Evolutionary conservation across 2,888 invertebrate genomes (phyloP).

Genomic region (Dromius quadrimaculatus): DNA sequence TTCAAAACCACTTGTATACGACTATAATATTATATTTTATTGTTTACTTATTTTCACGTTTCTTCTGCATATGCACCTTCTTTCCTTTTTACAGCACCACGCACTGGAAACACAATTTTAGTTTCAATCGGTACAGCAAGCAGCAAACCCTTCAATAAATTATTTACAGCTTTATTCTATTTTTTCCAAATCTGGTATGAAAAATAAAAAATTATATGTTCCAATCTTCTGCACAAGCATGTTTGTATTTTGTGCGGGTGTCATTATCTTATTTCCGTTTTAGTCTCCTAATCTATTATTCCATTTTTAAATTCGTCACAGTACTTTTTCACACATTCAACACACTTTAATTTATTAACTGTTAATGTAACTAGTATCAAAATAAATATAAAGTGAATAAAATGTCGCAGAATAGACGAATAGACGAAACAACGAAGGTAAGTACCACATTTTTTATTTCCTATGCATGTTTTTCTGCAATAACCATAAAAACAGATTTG

Average conservation of each 20-base stretch:
- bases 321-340: neutral
- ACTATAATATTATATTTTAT: conserved; percentile 53
- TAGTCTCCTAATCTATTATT: neutral
- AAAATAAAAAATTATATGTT: too few species aligned
- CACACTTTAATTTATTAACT: too few species aligned
- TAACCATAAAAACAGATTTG: conserved; percentile 16
- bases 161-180: too few species aligned
- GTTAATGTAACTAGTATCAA: neutral
- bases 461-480: neutral
- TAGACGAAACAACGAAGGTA: neutral
- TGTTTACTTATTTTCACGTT: conserved; percentile 50
- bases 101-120: too few species aligned
- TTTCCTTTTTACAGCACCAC: conserved; percentile 20
- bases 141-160: too few species aligned
- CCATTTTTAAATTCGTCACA: neutral
- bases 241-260: neutral
- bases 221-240: too few species aligned
- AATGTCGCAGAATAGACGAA: neutral
- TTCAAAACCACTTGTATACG: conserved; percentile 51
- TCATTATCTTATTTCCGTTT: conserved; percentile 7
- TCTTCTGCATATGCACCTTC: conserved; percentile 31
- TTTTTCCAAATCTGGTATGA: too few species aligned
- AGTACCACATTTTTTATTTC: neutral
- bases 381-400: neutral
- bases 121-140: too few species aligned